Evolutionary conservation across 2,797 vertebrate species (phyloP), one percentile per base, ranked within the genome.

Genomic region (Podarcis siculus): DNA sequence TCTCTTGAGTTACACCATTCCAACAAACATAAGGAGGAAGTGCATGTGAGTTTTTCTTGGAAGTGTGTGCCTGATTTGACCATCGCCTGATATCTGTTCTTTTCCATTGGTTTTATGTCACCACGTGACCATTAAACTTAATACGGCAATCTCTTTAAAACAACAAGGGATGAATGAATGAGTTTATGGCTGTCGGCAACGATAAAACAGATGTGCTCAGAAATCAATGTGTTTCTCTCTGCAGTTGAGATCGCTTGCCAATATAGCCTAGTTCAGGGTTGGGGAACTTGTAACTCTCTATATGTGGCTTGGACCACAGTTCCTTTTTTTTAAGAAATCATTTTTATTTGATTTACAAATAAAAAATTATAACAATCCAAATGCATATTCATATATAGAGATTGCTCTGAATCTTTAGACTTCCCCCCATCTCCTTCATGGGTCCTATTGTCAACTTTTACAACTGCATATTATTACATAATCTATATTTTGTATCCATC

Each of bases 171-270:
- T 35, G 58, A 49, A 83, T 55, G 76, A 49, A 78, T 79, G 21
- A 39, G 45, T 78, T 86, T 82, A 64, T 58, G 67, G 27, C 81
- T 89, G 61, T 82, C 45, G 82, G 32, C 45, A 55, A n/a, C 58
- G 23, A 78, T 88, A 71, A 83, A 83, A 71, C 9, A 42, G 15
- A 45, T 30, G 23, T 8, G 7, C 35, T 83, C 37, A 61, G 35
- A 86, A 37, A 55, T 67, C 45, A 42, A 1, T 42, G 30, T 58
- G 23, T 39, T 82, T 73, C 73, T 32, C n/a, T 80, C 84, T 42
- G 23, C 27, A n/a, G 12, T 49, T 39, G 3, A 58, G 73, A 82
- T 55, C 27, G 27, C 39, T 64, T 61, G 13, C 23, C 23, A 61
- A 19, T n/a, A n/a, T 3, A 23, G 27, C 64, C 71, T 42, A 35